These are phyloP conservation scores for Protonemura montana DNA, from an alignment of 2,888 invertebrate genomes.

Conservation along the genomic window DNA sequence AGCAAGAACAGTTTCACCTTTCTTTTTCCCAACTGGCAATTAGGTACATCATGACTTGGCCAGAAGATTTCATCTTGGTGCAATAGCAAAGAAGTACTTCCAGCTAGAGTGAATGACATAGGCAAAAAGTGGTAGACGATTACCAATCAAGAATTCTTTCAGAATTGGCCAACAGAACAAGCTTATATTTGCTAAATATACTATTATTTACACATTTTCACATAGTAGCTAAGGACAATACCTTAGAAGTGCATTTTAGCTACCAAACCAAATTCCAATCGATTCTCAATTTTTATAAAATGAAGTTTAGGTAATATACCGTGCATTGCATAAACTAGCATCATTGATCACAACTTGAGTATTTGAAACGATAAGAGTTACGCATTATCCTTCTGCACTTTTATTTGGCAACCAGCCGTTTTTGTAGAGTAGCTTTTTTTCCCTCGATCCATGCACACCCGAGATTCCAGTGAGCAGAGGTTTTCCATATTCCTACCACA, in stretches of 20 bases:
- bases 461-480: neutral
- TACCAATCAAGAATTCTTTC: neutral
- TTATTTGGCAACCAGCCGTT: neutral
- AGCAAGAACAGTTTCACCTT: neutral
- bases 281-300: neutral
- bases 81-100: no score
- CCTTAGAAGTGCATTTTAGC: neutral
- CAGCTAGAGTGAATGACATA: neutral
- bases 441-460: neutral
- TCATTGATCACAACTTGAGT: conserved; percentile 7
- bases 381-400: neutral
- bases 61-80: no score
- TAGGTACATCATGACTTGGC: no score
- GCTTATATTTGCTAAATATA: conserved; percentile 5
- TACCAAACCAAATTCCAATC: neutral
- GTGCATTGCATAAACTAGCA: conserved; percentile 4
- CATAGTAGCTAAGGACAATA: neutral
- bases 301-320: neutral
- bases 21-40: neutral
- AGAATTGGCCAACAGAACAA: neutral
- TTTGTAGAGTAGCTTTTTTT: neutral
- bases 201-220: conserved; percentile 12
- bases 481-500: neutral
- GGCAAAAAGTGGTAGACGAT: neutral
- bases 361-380: neutral